phyloP scores from a whole-genome alignment of 2,797 vertebrate genomes.

The Darevskia mixta region DNA sequence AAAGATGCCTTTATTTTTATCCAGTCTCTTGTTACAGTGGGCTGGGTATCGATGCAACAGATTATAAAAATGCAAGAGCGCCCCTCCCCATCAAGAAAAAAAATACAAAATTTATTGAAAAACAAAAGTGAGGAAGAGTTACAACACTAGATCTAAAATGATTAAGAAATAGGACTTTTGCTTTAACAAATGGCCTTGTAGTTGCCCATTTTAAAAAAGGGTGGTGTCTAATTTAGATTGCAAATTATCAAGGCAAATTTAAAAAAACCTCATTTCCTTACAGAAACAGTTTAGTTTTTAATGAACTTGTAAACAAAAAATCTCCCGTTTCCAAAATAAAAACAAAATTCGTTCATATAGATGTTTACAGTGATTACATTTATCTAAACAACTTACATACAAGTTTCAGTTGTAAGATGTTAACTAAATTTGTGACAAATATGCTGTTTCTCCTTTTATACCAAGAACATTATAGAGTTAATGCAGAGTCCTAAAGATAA shows the following conservation, averaged over 20 bases:
- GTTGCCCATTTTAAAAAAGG: constrained; percentile 78
- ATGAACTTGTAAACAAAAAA: constrained; percentile 89
- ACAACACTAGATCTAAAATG: constrained; percentile 78
- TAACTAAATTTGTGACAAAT: constrained; percentile 90
- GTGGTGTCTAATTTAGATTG: constrained; percentile 78
- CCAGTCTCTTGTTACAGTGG: constrained; percentile 63
- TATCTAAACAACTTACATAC: constrained; percentile 91
- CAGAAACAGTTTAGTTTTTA: constrained; percentile 86
- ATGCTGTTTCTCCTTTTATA: constrained; percentile 88
- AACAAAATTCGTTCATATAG: constrained; percentile 82
- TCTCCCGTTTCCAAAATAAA: constrained; percentile 85
- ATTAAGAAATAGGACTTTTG: constrained; percentile 79
- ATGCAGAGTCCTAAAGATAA: constrained; percentile 96
- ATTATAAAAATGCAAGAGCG: constrained; percentile 74
- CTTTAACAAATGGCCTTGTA: constrained; percentile 79
- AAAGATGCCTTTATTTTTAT: constrained; percentile 61
- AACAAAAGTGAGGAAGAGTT: constrained; percentile 78
- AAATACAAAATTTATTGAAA: constrained; percentile 77
- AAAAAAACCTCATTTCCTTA: constrained; percentile 79
- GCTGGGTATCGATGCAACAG: constrained; percentile 72
- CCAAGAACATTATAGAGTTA: constrained; percentile 96
- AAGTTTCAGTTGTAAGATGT: constrained; percentile 88
- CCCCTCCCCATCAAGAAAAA: constrained; percentile 74
- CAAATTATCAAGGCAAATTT: constrained; percentile 83
- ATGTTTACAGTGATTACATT: constrained; percentile 91